phyloP scores from a whole-genome alignment of 2,113 vertebrate genomes.

The Gymnocephalus cernua region DNA sequence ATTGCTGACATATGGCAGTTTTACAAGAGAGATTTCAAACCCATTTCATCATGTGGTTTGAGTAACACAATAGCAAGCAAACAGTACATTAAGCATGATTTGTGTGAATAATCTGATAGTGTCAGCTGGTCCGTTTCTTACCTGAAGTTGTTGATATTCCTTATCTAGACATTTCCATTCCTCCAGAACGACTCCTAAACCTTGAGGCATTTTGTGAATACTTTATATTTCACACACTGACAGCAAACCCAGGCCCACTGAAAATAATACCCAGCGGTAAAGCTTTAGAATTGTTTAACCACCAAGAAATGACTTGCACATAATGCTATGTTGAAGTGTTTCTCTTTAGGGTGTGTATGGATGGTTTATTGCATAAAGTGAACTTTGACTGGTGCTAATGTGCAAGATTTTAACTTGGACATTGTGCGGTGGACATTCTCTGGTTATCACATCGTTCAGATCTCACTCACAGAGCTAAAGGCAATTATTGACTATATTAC shows the following conservation, averaged over 20 bases:
- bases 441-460: constrained; percentile 22
- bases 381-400: constrained; percentile 76
- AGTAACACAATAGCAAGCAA: not conserved
- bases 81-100: not conserved
- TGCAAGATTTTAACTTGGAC: constrained; percentile 51
- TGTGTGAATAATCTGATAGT: not conserved
- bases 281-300: not conserved
- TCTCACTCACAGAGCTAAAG: constrained; percentile 12
- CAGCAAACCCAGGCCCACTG: not conserved
- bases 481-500: not conserved
- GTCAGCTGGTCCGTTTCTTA: constrained; percentile 60
- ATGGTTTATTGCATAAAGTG: constrained; percentile 71
- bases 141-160: constrained; percentile 91
- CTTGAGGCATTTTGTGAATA: constrained; percentile 63
- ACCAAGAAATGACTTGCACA: constrained; percentile 25
- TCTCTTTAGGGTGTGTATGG: constrained; percentile 41
- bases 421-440: constrained; percentile 48
- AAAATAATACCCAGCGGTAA: not conserved
- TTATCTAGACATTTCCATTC: constrained; percentile 90
- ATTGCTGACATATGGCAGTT: not conserved
- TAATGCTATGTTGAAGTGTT: constrained; percentile 22
- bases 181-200: constrained; percentile 75
- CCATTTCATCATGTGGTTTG: not conserved
- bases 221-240: not conserved
- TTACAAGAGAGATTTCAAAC: not conserved